Evolutionary conservation across 2,888 invertebrate genomes (phyloP).

Genomic region (Eilema depressum): DNA sequence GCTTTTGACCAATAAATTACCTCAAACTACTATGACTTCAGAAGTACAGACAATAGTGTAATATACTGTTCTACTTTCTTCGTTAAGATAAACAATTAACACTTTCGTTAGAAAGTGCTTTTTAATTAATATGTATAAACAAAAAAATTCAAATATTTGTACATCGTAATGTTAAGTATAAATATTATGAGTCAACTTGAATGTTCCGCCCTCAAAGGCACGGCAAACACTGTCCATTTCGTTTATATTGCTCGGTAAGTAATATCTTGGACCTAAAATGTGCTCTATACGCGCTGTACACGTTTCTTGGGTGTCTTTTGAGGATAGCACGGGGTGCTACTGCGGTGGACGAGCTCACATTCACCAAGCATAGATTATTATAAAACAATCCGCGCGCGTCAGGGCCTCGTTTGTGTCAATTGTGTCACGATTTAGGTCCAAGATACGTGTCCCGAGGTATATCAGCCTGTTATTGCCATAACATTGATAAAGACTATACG

Average conservation of each 20-base stretch:
- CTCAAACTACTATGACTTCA: too few species aligned
- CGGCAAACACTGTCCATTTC: neutral
- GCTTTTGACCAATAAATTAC: too few species aligned
- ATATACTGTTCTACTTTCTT: neutral
- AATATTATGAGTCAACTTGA: neutral
- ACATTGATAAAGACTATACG: neutral
- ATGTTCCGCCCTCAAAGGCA: constrained; percentile 4
- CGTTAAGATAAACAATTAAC: neutral
- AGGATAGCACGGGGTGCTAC: too few species aligned
- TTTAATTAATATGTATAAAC: constrained; percentile 1
- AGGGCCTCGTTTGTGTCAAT: too few species aligned
- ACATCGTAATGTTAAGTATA: neutral
- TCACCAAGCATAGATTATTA: too few species aligned
- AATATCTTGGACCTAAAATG: too few species aligned
- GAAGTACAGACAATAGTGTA: neutral
- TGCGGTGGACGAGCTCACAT: too few species aligned
- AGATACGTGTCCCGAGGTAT: too few species aligned
- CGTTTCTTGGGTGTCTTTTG: too few species aligned
- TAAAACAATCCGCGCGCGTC: too few species aligned
- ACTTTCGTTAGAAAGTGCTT: constrained; percentile 10
- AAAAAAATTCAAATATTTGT: neutral
- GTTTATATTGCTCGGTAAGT: neutral
- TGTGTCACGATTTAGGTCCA: too few species aligned
- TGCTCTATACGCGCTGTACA: too few species aligned
- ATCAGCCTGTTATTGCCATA: neutral